phyloP scores from a whole-genome alignment of 2,113 vertebrate species.

The Axis porcinus region DNA sequence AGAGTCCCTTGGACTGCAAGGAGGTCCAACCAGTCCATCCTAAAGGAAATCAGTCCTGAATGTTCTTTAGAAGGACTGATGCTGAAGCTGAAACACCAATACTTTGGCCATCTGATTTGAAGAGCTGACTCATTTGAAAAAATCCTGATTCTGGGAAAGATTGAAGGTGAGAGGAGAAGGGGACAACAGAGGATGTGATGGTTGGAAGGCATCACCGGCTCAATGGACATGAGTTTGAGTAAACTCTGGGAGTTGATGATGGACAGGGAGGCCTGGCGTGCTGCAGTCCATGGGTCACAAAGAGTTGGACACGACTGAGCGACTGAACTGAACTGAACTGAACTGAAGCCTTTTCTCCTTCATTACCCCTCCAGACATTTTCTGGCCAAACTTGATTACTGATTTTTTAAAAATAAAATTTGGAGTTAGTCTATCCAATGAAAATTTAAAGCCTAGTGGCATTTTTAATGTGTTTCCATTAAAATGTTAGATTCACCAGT shows the following conservation, averaged over 20 bases:
- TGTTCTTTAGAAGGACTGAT: background rate
- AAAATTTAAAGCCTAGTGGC: background rate
- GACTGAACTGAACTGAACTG: background rate
- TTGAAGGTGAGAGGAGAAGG: background rate
- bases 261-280: fast-evolving
- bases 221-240: background rate
- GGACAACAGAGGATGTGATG: background rate
- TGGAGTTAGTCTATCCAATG: background rate
- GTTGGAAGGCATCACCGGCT: background rate
- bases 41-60: background rate
- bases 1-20: background rate
- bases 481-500: background rate
- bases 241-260: background rate
- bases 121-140: background rate
- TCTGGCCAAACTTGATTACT: background rate
- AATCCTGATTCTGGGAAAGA: background rate
- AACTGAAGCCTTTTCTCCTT: background rate
- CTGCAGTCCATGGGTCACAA: background rate
- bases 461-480: background rate
- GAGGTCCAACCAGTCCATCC: background rate
- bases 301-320: fast-evolving
- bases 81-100: background rate
- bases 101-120: background rate
- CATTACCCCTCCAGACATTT: background rate
- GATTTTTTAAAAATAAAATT: background rate